Conservation (phyloP, 2,113 vertebrate species). For the Laterallus jamaicensis region DNA sequence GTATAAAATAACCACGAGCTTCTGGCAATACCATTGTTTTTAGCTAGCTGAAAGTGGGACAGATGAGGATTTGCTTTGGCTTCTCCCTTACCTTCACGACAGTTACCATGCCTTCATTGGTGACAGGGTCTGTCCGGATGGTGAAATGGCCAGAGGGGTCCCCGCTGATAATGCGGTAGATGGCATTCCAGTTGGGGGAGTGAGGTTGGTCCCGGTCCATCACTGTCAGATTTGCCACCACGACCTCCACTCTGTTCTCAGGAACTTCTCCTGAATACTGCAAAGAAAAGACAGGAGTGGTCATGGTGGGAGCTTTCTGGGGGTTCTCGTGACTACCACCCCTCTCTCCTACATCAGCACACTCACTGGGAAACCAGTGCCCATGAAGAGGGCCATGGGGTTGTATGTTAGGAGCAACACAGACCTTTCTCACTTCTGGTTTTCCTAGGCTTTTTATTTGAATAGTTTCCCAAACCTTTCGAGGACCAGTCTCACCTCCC, state of each 20-base stretch:
- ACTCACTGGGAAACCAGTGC: not conserved
- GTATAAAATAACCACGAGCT: not conserved
- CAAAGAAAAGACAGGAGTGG: not conserved
- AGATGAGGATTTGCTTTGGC: accelerated
- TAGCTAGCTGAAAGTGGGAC: not conserved
- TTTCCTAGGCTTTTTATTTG: not conserved
- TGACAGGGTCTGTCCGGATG: slow-evolving; percentile 87
- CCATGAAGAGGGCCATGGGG: accelerated
- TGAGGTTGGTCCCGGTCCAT: slow-evolving; percentile 91
- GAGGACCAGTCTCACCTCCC: not conserved
- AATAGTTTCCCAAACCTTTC: not conserved
- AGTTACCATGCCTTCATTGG: slow-evolving; percentile 93
- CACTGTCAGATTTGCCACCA: slow-evolving; percentile 92
- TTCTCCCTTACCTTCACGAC: slow-evolving; percentile 87
- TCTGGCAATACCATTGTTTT: not conserved
- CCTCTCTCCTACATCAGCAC: not conserved
- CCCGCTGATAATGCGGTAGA: slow-evolving; percentile 93
- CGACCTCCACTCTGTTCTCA: slow-evolving; percentile 87
- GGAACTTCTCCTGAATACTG: slow-evolving; percentile 92
- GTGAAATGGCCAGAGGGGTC: slow-evolving; percentile 90
- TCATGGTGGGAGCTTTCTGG: not conserved
- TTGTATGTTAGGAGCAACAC: not conserved
- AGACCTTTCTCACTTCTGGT: not conserved
- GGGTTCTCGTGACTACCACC: not conserved
- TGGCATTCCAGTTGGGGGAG: slow-evolving; percentile 92